Conservation (phyloP, 2,888 invertebrate species). For the Drosophila rubida region DNA sequence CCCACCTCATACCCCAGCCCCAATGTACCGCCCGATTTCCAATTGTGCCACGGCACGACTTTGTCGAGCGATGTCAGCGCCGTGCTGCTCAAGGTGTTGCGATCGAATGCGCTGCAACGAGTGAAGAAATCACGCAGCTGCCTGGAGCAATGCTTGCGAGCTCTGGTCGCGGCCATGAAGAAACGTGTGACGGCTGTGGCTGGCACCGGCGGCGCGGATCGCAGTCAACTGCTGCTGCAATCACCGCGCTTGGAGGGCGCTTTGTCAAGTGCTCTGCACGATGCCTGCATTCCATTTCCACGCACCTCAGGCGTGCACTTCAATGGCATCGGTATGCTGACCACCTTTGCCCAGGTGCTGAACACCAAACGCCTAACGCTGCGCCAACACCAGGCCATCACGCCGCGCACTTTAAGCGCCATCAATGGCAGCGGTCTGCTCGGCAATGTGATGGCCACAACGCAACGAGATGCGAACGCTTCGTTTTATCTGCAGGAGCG, state of each 20-base stretch:
- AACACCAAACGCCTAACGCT: constrained; percentile 89
- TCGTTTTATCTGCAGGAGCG: constrained; percentile 92
- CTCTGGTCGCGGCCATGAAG: constrained; percentile 88
- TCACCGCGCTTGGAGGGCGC: constrained; percentile 85
- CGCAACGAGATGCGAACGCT: constrained; percentile 87
- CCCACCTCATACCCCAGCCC: constrained; percentile 91
- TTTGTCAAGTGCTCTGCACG: constrained; percentile 85
- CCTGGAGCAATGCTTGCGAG: constrained; percentile 93
- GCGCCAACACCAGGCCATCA: constrained; percentile 89
- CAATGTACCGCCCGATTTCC: constrained; percentile 88
- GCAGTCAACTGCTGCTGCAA: constrained; percentile 83
- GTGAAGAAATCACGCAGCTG: constrained; percentile 94
- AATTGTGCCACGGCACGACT: constrained; percentile 88
- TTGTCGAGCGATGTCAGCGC: constrained; percentile 90
- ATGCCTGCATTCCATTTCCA: constrained; percentile 96
- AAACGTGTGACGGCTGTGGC: constrained; percentile 78
- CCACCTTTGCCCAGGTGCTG: constrained; percentile 93
- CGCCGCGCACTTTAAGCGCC: constrained; percentile 92
- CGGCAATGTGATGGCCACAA: constrained; percentile 83
- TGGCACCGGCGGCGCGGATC: constrained; percentile 65
- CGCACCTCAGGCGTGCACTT: constrained; percentile 97
- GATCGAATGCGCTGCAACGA: constrained; percentile 92
- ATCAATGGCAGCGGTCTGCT: constrained; percentile 86
- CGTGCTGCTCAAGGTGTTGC: constrained; percentile 92
- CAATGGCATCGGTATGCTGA: constrained; percentile 93